A percentile compares a stretch with the other conserved stretches of the same genome.
Evolutionary conservation across 2,888 invertebrate genomes (phyloP).

Genomic region (Hedya salicella): DNA sequence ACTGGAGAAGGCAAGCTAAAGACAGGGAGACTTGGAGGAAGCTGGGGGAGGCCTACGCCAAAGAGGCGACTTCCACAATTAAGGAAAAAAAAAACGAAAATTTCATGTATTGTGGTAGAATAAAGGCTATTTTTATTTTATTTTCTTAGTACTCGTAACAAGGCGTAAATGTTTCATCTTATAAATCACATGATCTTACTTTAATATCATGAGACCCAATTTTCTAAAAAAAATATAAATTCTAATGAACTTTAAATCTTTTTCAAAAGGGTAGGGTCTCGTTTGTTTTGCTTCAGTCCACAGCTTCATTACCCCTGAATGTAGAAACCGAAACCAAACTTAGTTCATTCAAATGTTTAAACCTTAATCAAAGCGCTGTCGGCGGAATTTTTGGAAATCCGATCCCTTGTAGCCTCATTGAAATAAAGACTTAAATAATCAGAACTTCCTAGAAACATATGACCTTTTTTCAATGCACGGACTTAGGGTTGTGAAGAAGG

Average conservation of each 20-base stretch:
- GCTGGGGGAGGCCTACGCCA: too few species aligned
- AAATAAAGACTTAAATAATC: background rate
- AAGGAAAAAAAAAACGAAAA: too few species aligned
- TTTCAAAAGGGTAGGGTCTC: background rate
- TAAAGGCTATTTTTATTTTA: too few species aligned
- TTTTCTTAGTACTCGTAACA: too few species aligned
- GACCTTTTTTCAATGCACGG: constrained; percentile 8
- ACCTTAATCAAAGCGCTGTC: constrained; percentile 18
- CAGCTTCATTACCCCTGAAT: constrained; percentile 4
- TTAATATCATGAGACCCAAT: too few species aligned
- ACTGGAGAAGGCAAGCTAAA: too few species aligned
- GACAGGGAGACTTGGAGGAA: too few species aligned
- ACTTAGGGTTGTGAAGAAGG: constrained; percentile 27
- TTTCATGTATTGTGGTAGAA: too few species aligned
- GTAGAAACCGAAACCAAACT: background rate
- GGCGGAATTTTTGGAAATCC: constrained; percentile 12
- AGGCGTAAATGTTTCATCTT: too few species aligned
- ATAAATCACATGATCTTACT: too few species aligned
- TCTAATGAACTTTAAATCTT: background rate
- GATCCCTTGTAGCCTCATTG: background rate
- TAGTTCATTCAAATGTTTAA: constrained; percentile 13
- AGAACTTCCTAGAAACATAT: background rate
- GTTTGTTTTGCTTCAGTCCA: background rate
- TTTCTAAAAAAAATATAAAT: too few species aligned
- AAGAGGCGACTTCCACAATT: too few species aligned